Evolutionary conservation across 2,888 invertebrate genomes (phyloP).

Genomic region (Cheilosia pagana): DNA sequence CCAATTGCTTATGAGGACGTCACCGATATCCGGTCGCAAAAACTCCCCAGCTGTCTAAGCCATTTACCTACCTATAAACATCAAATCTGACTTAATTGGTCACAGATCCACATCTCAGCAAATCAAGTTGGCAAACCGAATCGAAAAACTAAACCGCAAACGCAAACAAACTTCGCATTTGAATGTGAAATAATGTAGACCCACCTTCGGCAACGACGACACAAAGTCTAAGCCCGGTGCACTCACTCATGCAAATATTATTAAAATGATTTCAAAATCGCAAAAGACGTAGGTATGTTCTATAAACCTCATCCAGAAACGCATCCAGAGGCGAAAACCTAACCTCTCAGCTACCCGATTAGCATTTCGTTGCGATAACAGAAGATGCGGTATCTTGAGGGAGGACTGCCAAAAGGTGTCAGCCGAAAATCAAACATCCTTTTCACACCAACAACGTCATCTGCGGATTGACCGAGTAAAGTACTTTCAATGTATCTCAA

Average conservation of each 20-base stretch:
- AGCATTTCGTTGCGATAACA: background rate
- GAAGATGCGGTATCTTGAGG: background rate
- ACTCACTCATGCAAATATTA: background rate
- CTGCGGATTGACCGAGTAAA: background rate
- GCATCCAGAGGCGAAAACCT: too few species aligned
- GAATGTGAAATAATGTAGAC: background rate
- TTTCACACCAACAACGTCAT: too few species aligned
- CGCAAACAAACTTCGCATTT: background rate
- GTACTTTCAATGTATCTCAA: conserved; percentile 4
- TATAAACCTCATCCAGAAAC: too few species aligned
- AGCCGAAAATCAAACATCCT: too few species aligned
- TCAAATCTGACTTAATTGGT: too few species aligned
- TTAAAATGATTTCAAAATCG: background rate
- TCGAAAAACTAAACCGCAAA: background rate
- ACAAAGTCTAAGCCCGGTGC: background rate
- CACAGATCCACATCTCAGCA: too few species aligned
- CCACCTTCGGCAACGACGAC: background rate
- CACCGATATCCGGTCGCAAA: too few species aligned
- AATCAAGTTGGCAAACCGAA: too few species aligned
- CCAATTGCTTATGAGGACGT: background rate
- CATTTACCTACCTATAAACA: too few species aligned
- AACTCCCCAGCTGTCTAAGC: too few species aligned
- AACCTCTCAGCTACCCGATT: background rate
- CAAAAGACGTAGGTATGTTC: background rate
- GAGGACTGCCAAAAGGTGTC: too few species aligned